phyloP scores from a whole-genome alignment of 2,797 vertebrate species.

The Tarsius wallacei region DNA sequence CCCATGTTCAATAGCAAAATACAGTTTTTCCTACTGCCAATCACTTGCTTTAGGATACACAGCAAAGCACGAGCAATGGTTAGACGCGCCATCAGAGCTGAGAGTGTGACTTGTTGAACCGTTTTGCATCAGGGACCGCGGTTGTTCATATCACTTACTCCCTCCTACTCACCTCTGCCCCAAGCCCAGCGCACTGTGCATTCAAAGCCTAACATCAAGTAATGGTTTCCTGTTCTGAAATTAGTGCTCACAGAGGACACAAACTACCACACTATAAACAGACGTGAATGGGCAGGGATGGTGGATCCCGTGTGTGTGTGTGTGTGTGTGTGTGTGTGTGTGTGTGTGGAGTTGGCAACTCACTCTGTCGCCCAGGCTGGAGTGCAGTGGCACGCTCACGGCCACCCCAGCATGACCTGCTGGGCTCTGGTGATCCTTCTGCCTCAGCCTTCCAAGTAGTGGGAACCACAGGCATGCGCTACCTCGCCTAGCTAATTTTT shows the following conservation, averaged over 20 bases:
- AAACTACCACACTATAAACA: conserved; percentile 39
- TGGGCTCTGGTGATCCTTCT: no score
- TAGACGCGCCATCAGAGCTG: not conserved
- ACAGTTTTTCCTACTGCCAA: not conserved
- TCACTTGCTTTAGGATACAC: not conserved
- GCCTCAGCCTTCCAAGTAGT: no score
- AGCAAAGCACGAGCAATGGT: not conserved
- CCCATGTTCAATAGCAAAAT: conserved; percentile 14
- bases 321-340: no score
- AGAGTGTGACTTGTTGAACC: not conserved
- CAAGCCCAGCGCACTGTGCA: not conserved
- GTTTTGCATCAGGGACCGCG: not conserved
- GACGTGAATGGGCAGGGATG: conserved; percentile 22
- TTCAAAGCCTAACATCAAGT: not conserved
- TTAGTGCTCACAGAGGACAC: not conserved
- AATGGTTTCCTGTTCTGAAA: conserved; percentile 45
- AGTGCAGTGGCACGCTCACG: no score
- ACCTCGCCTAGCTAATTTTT: no score
- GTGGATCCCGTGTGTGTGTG: no score
- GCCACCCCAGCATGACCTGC: no score
- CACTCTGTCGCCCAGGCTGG: no score
- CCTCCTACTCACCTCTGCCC: not conserved
- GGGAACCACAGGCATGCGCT: no score
- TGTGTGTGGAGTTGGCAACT: no score
- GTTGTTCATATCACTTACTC: not conserved